Percentiles rank a stretch among this genome's conserved stretches.
Evolutionary conservation across 2,113 vertebrate species (phyloP).

Genomic region (Sprattus sprattus): DNA sequence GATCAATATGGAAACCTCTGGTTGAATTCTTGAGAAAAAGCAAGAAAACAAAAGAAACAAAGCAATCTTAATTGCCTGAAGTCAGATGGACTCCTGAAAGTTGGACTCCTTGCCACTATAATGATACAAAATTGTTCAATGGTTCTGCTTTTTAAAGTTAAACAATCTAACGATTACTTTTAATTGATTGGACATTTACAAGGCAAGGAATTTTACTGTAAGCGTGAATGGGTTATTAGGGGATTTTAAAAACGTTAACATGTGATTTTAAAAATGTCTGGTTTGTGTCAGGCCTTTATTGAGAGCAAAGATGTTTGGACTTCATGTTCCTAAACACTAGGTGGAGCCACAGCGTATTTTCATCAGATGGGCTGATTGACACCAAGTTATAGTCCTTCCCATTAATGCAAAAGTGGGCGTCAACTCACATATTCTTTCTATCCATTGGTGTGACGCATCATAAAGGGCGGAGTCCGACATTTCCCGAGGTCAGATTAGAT

Average conservation of each 20-base stretch:
- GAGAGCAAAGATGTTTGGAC: not conserved
- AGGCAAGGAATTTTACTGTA: not conserved
- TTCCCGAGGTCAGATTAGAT: conserved; percentile 10
- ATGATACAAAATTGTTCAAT: conserved; percentile 6
- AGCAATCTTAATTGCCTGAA: not conserved
- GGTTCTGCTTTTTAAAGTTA: conserved; percentile 12
- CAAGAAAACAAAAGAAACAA: not conserved
- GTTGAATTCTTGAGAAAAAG: not conserved
- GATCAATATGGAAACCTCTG: not conserved
- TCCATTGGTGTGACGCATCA: not conserved
- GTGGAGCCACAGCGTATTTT: not conserved
- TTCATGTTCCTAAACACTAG: not conserved
- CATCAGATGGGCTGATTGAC: not conserved
- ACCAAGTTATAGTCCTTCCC: not conserved
- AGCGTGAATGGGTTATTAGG: not conserved
- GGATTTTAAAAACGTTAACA: not conserved
- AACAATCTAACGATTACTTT: not conserved
- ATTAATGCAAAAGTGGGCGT: not conserved
- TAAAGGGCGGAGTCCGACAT: not conserved
- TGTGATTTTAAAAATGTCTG: not conserved
- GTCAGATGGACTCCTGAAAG: not conserved
- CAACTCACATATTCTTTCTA: not conserved
- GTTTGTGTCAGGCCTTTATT: not conserved
- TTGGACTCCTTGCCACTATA: not conserved
- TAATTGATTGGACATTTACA: conserved; percentile 9